A percentile compares a stretch with the other conserved stretches of the same genome.
Evolutionary conservation across 2,888 invertebrate species (phyloP).

Genomic region (Abrostola tripartita): DNA sequence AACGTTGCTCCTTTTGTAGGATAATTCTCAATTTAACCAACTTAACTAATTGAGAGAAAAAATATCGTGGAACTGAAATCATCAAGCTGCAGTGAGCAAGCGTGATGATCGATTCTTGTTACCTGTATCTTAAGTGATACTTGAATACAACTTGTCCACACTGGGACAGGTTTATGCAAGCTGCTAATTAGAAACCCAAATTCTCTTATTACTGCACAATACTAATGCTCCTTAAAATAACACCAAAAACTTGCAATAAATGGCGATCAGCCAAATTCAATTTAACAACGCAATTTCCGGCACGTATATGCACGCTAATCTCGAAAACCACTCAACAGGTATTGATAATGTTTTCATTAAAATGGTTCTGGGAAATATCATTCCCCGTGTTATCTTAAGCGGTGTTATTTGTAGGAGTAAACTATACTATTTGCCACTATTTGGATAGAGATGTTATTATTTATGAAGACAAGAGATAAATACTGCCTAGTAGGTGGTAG

Average conservation of each 20-base stretch:
- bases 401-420: constrained; percentile 18
- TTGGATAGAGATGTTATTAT: constrained; percentile 9
- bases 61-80: too few species aligned
- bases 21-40: too few species aligned
- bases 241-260: constrained; percentile 7
- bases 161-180: too few species aligned
- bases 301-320: constrained; percentile 39
- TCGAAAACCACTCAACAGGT: constrained; percentile 51
- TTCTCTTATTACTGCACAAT: too few species aligned
- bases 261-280: constrained; percentile 28
- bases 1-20: too few species aligned
- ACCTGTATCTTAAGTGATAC: too few species aligned
- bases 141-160: too few species aligned
- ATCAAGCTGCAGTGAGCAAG: too few species aligned
- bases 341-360: constrained; percentile 39
- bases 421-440: constrained; percentile 8
- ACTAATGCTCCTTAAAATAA: neutral
- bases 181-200: too few species aligned
- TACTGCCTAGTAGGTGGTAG: neutral
- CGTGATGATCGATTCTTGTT: too few species aligned
- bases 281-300: constrained; percentile 30
- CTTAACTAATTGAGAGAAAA: too few species aligned
- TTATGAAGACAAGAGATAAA: neutral
- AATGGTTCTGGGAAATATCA: constrained; percentile 33
- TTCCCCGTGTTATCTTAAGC: constrained; percentile 28